phyloP scores from a whole-genome alignment of 2,888 invertebrate species.

The Dryocosmus kuriphilus region DNA sequence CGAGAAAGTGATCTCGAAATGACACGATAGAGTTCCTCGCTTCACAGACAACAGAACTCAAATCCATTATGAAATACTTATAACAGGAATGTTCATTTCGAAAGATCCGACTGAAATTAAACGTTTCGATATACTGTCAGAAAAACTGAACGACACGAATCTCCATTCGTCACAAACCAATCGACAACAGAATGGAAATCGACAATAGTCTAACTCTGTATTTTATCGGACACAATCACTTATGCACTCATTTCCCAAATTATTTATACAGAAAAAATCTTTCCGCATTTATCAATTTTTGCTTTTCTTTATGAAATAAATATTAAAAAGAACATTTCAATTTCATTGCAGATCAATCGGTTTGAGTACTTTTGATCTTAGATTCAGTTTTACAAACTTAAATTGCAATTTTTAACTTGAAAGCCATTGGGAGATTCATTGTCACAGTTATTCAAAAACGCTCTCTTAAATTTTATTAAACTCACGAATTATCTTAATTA shows the following conservation, averaged over 20 bases:
- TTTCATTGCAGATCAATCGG: too few relatives aligned
- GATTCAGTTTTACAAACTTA: neutral
- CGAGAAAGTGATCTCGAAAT: conserved; percentile 35
- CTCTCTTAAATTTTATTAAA: neutral
- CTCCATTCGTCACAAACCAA: neutral
- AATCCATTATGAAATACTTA: conserved; percentile 25
- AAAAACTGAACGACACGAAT: conserved; percentile 24
- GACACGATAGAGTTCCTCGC: neutral
- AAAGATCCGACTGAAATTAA: conserved; percentile 21
- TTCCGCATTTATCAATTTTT: neutral
- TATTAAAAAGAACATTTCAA: neutral
- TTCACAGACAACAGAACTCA: conserved; percentile 12
- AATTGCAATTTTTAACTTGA: neutral
- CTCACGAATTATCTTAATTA: conserved; percentile 2
- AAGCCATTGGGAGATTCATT: conserved; percentile 10
- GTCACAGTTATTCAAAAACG: neutral
- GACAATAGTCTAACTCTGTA: neutral
- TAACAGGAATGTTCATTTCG: conserved; percentile 13
- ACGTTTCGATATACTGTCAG: conserved; percentile 4
- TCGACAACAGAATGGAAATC: conserved; percentile 15
- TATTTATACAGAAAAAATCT: neutral
- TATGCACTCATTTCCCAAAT: neutral
- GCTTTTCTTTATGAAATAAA: neutral
- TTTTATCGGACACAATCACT: neutral
- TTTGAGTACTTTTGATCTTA: neutral